phyloP scores from a whole-genome alignment of 1,140 invertebrate species.

The Trichomalopsis sarcophagae region DNA sequence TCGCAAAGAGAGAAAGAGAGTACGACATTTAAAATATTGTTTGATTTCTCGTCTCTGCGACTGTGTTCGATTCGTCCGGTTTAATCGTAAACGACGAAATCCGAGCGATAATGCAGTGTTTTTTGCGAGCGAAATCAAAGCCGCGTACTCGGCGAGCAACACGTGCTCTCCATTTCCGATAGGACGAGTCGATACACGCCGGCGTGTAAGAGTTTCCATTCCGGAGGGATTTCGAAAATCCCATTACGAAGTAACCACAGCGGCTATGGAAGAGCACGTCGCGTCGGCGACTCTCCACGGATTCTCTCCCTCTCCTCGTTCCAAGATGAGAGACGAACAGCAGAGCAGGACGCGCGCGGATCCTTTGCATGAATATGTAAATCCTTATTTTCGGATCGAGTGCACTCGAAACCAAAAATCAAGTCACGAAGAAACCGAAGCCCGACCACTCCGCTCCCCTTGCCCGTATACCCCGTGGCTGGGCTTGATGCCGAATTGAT shows the following conservation, averaged over 20 bases:
- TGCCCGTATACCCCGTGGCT: constrained; percentile 52
- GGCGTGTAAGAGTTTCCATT: constrained; percentile 57
- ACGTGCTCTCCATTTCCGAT: constrained; percentile 7
- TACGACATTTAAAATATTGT: not conserved
- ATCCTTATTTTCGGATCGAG: constrained; percentile 75
- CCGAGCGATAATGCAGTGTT: too few relatives aligned
- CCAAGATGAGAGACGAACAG: not conserved
- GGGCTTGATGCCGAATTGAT: constrained; percentile 66
- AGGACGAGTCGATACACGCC: constrained; percentile 61
- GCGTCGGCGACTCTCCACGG: constrained; percentile 63
- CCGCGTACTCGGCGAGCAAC: not conserved
- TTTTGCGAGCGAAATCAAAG: too few relatives aligned
- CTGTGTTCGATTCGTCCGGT: not conserved
- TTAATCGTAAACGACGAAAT: too few relatives aligned
- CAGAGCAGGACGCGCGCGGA: constrained; percentile 42
- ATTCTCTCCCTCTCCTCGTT: constrained; percentile 56
- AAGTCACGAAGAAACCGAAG: constrained; percentile 66
- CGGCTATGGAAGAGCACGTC: constrained; percentile 56
- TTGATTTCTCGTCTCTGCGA: not conserved
- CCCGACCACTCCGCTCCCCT: constrained; percentile 36
- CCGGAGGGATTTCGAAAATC: constrained; percentile 64
- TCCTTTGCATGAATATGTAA: constrained; percentile 74
- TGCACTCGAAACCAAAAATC: constrained; percentile 74
- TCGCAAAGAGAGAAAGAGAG: not conserved
- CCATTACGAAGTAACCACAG: constrained; percentile 68